Percentiles rank a stretch among this genome's conserved stretches.
These are phyloP conservation scores for Tiliacea aurago DNA, from an alignment of 2,888 invertebrate species.

Conservation along the genomic window DNA sequence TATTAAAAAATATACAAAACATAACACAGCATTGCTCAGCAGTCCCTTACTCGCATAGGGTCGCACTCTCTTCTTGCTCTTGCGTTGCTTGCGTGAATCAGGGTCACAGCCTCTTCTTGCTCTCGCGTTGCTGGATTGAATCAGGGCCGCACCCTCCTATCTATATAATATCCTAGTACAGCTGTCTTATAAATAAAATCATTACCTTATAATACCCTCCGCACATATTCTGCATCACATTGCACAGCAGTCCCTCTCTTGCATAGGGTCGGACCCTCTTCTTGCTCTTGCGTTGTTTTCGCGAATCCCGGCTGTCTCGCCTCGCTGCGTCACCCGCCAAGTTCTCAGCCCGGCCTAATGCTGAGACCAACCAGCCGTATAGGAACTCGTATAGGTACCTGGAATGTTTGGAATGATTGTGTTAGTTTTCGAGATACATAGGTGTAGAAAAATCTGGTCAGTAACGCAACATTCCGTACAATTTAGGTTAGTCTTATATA, in stretches of 20 bases:
- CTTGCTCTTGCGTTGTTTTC: slow-evolving; percentile 88
- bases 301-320: slow-evolving; percentile 78
- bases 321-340: slow-evolving; percentile 92
- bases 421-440: neutral
- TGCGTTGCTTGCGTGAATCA: too few species aligned
- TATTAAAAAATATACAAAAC: too few species aligned
- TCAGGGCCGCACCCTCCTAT: too few species aligned
- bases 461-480: too few species aligned
- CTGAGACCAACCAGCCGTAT: slow-evolving; percentile 98
- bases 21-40: too few species aligned
- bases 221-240: slow-evolving; percentile 98
- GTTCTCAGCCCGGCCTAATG: slow-evolving; percentile 96
- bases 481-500: neutral
- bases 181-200: neutral
- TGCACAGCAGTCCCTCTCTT: slow-evolving; percentile 96
- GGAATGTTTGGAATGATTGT: neutral
- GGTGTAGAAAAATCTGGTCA: neutral
- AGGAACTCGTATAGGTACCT: slow-evolving; percentile 98
- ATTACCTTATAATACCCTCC: slow-evolving; percentile 98
- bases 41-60: too few species aligned
- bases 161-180: too few species aligned
- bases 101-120: too few species aligned
- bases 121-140: too few species aligned
- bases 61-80: too few species aligned
- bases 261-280: slow-evolving; percentile 95